These are phyloP conservation scores for Amblyraja radiata DNA, from an alignment of 2,797 vertebrate genomes.

Conservation along the genomic window DNA sequence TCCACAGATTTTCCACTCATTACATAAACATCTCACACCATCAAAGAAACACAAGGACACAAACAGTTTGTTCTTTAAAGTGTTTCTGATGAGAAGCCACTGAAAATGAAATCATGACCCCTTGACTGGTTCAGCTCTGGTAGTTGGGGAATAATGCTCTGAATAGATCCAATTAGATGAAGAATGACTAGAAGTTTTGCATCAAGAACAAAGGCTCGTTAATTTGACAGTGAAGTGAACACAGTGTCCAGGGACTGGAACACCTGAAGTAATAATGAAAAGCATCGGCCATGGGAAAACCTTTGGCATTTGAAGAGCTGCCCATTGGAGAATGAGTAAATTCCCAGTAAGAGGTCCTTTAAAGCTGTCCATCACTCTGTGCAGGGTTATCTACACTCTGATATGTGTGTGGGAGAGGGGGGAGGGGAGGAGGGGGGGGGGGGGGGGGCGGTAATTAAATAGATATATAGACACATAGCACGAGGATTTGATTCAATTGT, in stretches of 20 bases:
- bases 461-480: no score
- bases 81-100: not conserved
- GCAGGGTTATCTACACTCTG: not conserved
- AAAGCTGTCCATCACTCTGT: not conserved
- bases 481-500: no score
- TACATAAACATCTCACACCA: not conserved
- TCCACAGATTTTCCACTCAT: not conserved
- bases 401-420: no score
- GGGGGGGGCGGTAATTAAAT: no score
- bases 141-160: not conserved
- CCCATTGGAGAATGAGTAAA: not conserved
- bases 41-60: not conserved
- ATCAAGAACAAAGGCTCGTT: not conserved
- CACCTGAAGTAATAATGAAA: constrained; percentile 11
- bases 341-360: not conserved
- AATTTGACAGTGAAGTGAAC: not conserved
- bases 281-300: not conserved
- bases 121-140: not conserved
- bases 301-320: not conserved
- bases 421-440: no score
- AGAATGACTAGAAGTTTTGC: not conserved
- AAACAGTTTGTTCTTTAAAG: constrained; percentile 13
- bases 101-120: constrained; percentile 10
- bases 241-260: not conserved
- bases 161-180: constrained; percentile 8